Base-by-base conservation (phyloP, 92 coral and sea anemone species). In the Parazoanthus darwini region DNA sequence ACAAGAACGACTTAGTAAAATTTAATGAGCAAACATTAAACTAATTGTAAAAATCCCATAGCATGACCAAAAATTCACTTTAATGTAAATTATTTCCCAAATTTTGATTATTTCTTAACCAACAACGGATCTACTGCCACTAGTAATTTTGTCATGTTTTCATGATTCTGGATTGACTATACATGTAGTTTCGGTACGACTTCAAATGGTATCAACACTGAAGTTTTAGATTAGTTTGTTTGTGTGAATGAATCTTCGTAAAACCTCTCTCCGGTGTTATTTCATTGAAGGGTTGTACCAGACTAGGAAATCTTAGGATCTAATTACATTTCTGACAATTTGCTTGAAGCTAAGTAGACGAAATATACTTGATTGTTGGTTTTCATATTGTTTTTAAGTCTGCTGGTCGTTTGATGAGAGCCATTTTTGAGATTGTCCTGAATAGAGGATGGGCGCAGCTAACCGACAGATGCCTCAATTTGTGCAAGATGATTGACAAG, bases 361-460 rank as follows among this genome's bases (percentile, higher is more conserved):
- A 63, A 63, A 63, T 63, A 8, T 5, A 56, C 42, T 86, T 29
- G 8, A 20, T 44, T 6, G 59, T n/a, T 36, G 2, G 33, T 44
- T 66, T 15, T 3, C 33, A 2, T 51, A 35, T 80, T 33, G 43
- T 76, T 77, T 79, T 74, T 78, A 71, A 96, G 99, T 96, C 99
- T 85, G 94, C 99, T 42, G 99, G 99, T 38, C 93, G 99, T 58
- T 86, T 96, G 80, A 89, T 96, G 90, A 91, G 98, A 77, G 99
- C 99, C 86, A 95, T 96, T 85, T 96, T 96, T 92, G 99, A 96
- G 92, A 96, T 96, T 78, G 99, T 96, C 74, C 87, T 96, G 79
- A 96, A 96, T 91, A 94, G 99, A 78, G 99, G 99, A 48, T 96
- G 99, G 99, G 98, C 99, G 20, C 99, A 96, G 86, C 93, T 96